Base-by-base conservation (phyloP, 2,113 vertebrate species). In the Myxocyprinus asiaticus region DNA sequence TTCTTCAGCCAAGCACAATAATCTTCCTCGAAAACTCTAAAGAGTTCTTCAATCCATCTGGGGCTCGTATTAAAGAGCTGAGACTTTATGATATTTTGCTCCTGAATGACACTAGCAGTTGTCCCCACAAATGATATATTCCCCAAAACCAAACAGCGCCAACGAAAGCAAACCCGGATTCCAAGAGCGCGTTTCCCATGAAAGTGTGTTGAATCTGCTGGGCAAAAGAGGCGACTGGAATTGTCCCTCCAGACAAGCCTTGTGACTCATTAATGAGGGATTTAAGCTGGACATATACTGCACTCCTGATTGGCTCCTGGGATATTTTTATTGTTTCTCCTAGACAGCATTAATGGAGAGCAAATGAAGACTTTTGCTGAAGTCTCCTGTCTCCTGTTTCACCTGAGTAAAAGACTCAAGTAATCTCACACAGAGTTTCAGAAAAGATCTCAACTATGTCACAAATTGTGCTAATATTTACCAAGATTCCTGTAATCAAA, bases 1-100 rank as follows among this genome's bases (percentile, higher is more conserved):
- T 65, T 75, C 75, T 71, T 61, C 70, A 82, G 82, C 77, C 50
- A 74, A 74, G 62, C 77, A 66, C 69, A 47, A 64, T 82, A 84
- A 84, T 82, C 73, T 69, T 63, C 42, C 8, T 14, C 67, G n/a
- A 61, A 85, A 81, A 14, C 75, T 68, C 7, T 33, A 3, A 33
- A 12, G 15, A 75, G 70, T 48, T 42, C 66, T 77, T 70, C 47
- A 45, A 66, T 67, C 45, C 17, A 53, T 61, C 56, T 59, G 67
- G 42, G 78, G 68, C 55, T 76, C 64, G 48, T 76, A 33, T 75
- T 73, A 58, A 15, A 0, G 44, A 12, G n/a, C n/a, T n/a, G n/a
- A n/a, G 59, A 47, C 48, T 4, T 15, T 50, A 44, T 8, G 63
- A 81, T 81, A 75, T 59, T 70, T 56, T 56, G 42, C 50, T 62